Evolutionary conservation across 2,888 invertebrate genomes (phyloP), one percentile per base, ranked within the genome.

Genomic region (Sarcophaga subvicina): DNA sequence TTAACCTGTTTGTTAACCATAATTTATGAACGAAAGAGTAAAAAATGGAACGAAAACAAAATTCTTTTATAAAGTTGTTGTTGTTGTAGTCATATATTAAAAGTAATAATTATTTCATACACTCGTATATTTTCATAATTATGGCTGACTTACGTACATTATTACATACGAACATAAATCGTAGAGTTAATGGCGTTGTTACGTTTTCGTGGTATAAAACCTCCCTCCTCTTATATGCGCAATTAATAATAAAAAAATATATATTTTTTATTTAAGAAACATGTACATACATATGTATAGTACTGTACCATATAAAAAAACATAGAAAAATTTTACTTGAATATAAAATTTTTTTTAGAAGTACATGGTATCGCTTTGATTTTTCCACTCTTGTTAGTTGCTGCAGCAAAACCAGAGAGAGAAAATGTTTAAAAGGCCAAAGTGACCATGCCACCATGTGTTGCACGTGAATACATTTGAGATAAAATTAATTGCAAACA

Each of bases 1-100:
- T 89, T 91, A 92, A 92, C 91, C 91, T 90, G 89, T 88, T 88
- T 70, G 75, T 54, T 54, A 54, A 54, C 85, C 89, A 91, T 90
- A 89, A 90, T 75, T 84, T 27, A 80, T 37, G 49, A 89, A 17
- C 14, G n/a, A 72, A 20, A 75, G 22, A 27, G 47, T 49, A 49
- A 70, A 76, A n/a, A 22, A 59, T 66, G 37, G 8, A 37, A 37
- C 37, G 2, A 77, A 73, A 22, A 4, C 27, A 10, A 70, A 62
- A 10, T 59, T 59, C 17, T n/a, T 59, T n/a, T 17, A 59, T 59
- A n/a, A 59, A 59, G 17, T 59, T 59, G 17, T 59, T 59, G 10
- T 37, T 37, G 10, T 37, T 37, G 54, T 17, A 54, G 12, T 14
- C 54, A 70, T 63, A 45, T 69, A 63, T 47, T 27, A 37, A 11